Percentiles rank a stretch among this genome's conserved stretches.
Conservation (phyloP, 2,797 vertebrate species). For the Prunella strophiata region DNA sequence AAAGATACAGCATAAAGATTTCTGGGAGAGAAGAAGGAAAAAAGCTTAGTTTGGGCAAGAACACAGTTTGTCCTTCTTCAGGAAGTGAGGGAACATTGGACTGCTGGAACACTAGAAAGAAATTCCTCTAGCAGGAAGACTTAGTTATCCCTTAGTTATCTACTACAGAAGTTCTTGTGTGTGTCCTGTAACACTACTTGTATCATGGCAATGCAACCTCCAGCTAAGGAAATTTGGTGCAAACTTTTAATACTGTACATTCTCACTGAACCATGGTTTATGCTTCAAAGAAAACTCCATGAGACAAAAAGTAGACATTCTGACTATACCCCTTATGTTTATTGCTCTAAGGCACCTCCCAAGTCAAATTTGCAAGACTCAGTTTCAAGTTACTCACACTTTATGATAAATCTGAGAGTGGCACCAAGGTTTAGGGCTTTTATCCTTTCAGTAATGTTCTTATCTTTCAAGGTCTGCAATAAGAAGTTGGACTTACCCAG, state of each 20-base stretch:
- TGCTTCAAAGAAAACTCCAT: not conserved
- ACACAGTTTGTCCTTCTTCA: not conserved
- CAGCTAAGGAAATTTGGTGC: not conserved
- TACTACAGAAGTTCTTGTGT: not conserved
- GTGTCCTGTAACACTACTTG: accelerated
- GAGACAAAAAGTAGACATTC: not conserved
- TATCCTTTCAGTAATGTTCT: not conserved
- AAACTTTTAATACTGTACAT: not conserved
- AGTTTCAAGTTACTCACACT: not conserved
- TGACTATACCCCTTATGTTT: not conserved
- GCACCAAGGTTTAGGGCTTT: not conserved
- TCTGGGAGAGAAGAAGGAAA: not conserved
- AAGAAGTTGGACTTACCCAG: not conserved
- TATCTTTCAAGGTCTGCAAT: constrained; percentile 16
- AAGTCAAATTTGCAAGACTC: not conserved
- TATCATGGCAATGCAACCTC: not conserved
- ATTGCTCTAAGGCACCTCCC: not conserved
- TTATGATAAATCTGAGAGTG: not conserved
- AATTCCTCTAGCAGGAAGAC: not conserved
- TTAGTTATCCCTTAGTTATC: not conserved
- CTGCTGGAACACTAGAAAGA: not conserved
- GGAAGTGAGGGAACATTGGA: not conserved
- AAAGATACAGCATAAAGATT: not conserved
- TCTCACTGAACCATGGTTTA: not conserved
- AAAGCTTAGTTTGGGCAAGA: not conserved